Base-by-base conservation (phyloP, 2,888 invertebrate genomes). In the Prosapia bicincta region DNA sequence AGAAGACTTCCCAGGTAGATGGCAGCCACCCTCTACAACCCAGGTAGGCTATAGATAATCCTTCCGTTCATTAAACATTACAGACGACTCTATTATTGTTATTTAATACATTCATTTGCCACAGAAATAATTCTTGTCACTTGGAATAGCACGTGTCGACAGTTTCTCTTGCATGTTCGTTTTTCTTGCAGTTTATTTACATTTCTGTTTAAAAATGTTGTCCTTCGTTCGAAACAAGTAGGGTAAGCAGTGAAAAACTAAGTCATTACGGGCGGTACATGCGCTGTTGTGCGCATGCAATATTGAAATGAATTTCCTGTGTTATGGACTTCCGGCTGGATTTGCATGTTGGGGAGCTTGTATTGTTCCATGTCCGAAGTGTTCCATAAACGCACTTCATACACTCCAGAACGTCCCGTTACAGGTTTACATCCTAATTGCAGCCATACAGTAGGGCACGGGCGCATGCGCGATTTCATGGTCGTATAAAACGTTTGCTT, bases 291-390 rank as follows among this genome's bases (percentile, higher is more conserved):
- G 54, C 54, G 54, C 54, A 54, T 54, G 54, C 54, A 54, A 54
- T 54, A 54, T 54, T 54, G 54, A 54, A 54, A 54, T 54, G 54
- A 54, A 54, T 54, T 54, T 54, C 54, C 54, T 54, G 54, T 54
- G 54, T 54, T 20, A 20, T 54, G 2, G 54, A 54, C 54, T 54
- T 54, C 54, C 54, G n/a, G 54, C 20, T 54, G 54, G 54, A 54
- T 54, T 54, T 54, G 54, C 54, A 54, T 54, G 54, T 54, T 54
- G n/a, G 20, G 54, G 54, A 20, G 54, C 54, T 54, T 54, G 20
- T 54, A 54, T 54, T 54, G 54, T 54, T 54, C 20, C 13, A 10
- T 38, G 38, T 38, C 38, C 38, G 6, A 38, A 38, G 38, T 38
- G 15, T 38, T 38, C 10, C 3, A 38, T 38, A 38, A 38, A 38